Percentiles rank a stretch among this genome's conserved stretches.
phyloP scores from a whole-genome alignment of 2,797 vertebrate genomes.

The Bovichtus diacanthus region DNA sequence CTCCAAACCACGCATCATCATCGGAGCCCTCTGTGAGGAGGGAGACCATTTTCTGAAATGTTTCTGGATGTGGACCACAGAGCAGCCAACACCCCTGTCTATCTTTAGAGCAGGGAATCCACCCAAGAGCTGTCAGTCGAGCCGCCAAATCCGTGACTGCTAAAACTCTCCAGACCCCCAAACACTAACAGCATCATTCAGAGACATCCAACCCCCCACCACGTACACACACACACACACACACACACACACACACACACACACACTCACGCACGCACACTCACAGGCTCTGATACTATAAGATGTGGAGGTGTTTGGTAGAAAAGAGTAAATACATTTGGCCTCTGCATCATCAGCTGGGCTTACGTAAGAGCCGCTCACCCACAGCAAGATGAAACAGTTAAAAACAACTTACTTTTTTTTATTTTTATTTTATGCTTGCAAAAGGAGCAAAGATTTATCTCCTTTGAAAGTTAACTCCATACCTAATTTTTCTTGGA shows the following conservation, averaged over 20 bases:
- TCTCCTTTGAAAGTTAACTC: conserved; percentile 81
- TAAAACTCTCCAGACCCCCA: conserved; percentile 77
- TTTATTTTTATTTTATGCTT: conserved; percentile 63
- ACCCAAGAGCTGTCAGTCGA: conserved; percentile 82
- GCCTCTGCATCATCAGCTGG: conserved; percentile 49
- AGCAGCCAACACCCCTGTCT: conserved; percentile 85
- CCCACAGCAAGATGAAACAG: conserved; percentile 38
- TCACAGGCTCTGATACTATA: conserved; percentile 19
- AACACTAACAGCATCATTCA: conserved; percentile 71
- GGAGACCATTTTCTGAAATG: conserved; percentile 75
- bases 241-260: conserved; percentile 18
- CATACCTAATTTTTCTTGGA: conserved; percentile 85
- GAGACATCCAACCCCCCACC: conserved; percentile 40
- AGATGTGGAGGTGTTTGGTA: conserved; percentile 44
- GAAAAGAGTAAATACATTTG: conserved; percentile 64
- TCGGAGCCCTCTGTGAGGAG: conserved; percentile 60
- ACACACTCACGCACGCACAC: conserved; percentile 7
- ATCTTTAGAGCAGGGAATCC: conserved; percentile 86
- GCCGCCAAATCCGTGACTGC: conserved; percentile 65
- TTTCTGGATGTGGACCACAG: conserved; percentile 82
- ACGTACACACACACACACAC: conserved; percentile 26
- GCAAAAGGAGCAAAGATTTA: conserved; percentile 80
- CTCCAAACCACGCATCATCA: conserved; percentile 71
- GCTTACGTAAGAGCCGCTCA: conserved; percentile 55
- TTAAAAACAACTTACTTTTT: conserved; percentile 50